Conservation (phyloP, 2,888 invertebrate genomes). For the Saturnia japonica region DNA sequence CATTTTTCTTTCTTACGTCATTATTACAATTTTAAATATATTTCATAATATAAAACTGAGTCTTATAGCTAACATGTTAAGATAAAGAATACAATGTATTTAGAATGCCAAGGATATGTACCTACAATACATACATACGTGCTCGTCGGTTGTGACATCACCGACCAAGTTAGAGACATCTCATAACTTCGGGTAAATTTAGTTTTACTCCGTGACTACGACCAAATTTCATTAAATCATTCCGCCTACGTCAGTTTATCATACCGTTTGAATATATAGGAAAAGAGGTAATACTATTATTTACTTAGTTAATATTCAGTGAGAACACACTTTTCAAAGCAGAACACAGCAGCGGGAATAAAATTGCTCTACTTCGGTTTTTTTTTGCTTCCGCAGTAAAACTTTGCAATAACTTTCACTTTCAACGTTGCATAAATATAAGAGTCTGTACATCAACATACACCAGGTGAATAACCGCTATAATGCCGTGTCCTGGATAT, state of each 20-base stretch:
- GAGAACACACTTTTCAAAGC: too few relatives aligned
- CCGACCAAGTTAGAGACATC: neutral
- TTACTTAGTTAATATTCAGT: too few relatives aligned
- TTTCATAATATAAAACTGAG: neutral
- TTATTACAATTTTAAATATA: neutral
- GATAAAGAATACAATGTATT: neutral
- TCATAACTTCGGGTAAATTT: neutral
- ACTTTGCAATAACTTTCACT: neutral
- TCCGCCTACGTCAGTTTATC: neutral
- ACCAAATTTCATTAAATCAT: neutral
- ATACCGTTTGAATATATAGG: neutral
- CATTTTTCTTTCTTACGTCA: constrained; percentile 7
- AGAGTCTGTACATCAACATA: too few relatives aligned
- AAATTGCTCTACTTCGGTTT: too few relatives aligned
- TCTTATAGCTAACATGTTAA: neutral
- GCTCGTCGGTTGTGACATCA: constrained; percentile 7
- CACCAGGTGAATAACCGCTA: too few relatives aligned
- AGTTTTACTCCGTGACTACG: neutral
- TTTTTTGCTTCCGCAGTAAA: neutral
- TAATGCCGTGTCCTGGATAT: too few relatives aligned
- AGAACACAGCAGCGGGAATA: too few relatives aligned
- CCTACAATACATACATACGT: too few relatives aligned
- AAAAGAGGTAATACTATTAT: too few relatives aligned
- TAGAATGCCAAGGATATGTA: neutral
- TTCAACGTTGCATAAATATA: neutral